phyloP scores from a whole-genome alignment of 2,888 invertebrate genomes.

The Gnatocerus cornutus region DNA sequence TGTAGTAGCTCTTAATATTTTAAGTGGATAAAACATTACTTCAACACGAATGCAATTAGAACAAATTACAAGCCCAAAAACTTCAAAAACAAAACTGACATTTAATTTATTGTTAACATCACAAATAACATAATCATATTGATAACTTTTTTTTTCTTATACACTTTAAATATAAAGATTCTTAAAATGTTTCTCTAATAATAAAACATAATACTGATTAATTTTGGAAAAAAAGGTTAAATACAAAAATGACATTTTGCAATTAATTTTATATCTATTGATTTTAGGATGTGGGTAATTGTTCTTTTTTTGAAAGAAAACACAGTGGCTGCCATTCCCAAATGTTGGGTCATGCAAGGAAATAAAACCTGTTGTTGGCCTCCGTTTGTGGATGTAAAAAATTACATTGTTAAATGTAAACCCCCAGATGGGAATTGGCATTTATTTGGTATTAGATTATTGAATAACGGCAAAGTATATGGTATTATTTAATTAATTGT shows the following conservation, averaged over 20 bases:
- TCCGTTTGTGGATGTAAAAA: not conserved
- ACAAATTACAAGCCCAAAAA: too few species aligned
- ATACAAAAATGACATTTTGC: not conserved
- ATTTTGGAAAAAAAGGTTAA: too few species aligned
- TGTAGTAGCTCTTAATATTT: too few species aligned
- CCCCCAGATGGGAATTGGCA: not conserved
- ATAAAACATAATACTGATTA: too few species aligned
- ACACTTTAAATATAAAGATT: too few species aligned
- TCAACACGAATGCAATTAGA: too few species aligned
- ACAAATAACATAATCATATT: too few species aligned
- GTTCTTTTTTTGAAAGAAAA: conserved; percentile 4
- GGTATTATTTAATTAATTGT: conserved; percentile 1
- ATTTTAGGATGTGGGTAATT: conserved; percentile 3
- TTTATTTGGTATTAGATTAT: not conserved
- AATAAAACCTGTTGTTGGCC: not conserved
- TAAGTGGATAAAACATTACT: too few species aligned
- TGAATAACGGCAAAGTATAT: not conserved
- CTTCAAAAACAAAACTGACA: too few species aligned
- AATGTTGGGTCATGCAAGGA: not conserved
- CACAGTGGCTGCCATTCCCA: not conserved
- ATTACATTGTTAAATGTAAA: not conserved
- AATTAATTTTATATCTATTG: not conserved
- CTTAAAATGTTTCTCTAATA: too few species aligned
- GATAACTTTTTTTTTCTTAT: too few species aligned
- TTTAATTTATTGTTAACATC: too few species aligned